Evolutionary conservation across 2,113 vertebrate species (phyloP).

Genomic region (Oreocharis arfaki): DNA sequence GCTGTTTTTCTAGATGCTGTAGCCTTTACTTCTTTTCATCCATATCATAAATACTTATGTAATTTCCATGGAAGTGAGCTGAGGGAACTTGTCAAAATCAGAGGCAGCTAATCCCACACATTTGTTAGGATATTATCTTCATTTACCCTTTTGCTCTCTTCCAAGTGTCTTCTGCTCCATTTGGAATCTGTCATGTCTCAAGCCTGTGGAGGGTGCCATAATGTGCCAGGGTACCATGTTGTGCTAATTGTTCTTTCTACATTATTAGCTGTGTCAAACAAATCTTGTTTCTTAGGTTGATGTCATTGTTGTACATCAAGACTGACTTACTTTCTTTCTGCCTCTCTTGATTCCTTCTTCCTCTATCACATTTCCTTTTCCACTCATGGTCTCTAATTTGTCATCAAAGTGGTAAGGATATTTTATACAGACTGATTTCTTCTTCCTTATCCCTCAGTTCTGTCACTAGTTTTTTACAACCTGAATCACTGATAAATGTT

Average conservation of each 20-base stretch:
- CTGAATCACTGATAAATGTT: neutral
- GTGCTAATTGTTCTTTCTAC: neutral
- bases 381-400: neutral
- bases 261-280: neutral
- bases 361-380: neutral
- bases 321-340: neutral
- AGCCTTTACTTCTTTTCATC: neutral
- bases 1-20: neutral
- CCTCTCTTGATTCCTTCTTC: neutral
- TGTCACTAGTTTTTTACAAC: neutral
- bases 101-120: neutral
- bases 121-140: neutral
- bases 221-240: neutral
- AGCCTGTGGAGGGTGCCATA: neutral
- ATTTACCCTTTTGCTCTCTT: neutral
- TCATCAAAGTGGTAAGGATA: neutral
- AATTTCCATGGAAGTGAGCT: neutral
- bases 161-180: neutral
- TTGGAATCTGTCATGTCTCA: neutral
- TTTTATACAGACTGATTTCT: neutral
- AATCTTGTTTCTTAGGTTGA: neutral
- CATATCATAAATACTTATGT: neutral
- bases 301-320: neutral
- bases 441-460: neutral
- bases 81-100: neutral